A percentile compares a stretch with the other conserved stretches of the same genome.
These are phyloP conservation scores for Lophius piscatorius DNA, from an alignment of 2,113 vertebrate species.

Conservation along the genomic window DNA sequence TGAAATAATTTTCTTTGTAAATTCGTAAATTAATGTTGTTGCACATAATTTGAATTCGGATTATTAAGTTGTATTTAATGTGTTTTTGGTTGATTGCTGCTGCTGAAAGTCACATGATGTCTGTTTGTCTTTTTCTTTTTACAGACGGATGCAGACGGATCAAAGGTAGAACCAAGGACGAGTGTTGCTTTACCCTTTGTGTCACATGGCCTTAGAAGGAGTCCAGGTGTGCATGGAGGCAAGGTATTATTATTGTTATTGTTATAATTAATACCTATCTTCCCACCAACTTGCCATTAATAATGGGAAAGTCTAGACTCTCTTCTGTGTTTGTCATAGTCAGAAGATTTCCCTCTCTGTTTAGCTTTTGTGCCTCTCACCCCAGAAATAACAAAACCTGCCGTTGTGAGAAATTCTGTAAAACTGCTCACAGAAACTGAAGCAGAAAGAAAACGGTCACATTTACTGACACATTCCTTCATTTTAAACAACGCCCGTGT, in stretches of 20 bases:
- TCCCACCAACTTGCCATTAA: neutral
- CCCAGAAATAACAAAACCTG: conserved; percentile 21
- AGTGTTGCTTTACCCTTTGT: neutral
- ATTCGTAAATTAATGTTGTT: no score
- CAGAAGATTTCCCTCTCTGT: conserved; percentile 9
- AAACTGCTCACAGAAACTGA: no score
- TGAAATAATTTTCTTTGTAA: no score
- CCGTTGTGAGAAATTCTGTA: conserved; percentile 6
- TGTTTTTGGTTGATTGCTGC: no score
- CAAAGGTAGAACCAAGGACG: neutral
- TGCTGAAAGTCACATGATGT: neutral
- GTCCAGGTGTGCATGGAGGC: conserved; percentile 20
- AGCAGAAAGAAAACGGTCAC: conserved; percentile 13
- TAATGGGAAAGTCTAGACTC: conserved; percentile 21
- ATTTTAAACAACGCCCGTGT: conserved; percentile 1
- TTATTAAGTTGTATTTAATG: no score
- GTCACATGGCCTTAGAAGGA: conserved; percentile 24
- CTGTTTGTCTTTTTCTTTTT: no score
- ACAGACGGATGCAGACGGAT: neutral
- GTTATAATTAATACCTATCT: neutral
- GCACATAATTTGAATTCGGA: no score
- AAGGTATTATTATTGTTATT: no score
- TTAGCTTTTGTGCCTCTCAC: neutral
- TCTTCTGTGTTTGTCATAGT: neutral
- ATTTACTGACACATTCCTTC: conserved; percentile 3